A percentile compares a stretch with the other conserved stretches of the same genome.
These are phyloP conservation scores for Lineus longissimus DNA, from an alignment of 1,140 invertebrate species.

Conservation along the genomic window DNA sequence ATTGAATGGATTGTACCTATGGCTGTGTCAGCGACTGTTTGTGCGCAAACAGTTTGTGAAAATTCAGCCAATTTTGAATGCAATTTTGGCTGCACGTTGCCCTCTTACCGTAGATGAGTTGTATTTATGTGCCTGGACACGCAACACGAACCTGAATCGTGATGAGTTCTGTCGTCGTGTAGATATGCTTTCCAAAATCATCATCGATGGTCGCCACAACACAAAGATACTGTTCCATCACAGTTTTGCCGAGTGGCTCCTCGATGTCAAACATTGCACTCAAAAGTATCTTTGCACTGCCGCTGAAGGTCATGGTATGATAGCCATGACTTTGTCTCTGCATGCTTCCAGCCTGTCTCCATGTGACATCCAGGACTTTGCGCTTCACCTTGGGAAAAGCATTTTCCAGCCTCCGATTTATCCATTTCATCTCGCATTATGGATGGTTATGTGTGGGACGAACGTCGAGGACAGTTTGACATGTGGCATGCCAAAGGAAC, in stretches of 20 bases:
- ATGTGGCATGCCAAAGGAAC: conserved; percentile 43
- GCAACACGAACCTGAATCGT: conserved; percentile 70
- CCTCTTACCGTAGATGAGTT: conserved; percentile 76
- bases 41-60: conserved; percentile 66
- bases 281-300: conserved; percentile 87
- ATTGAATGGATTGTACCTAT: conserved; percentile 88
- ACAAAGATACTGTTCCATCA: conserved; percentile 72
- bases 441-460: conserved; percentile 42
- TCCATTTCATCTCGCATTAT: conserved; percentile 53
- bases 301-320: conserved; percentile 80
- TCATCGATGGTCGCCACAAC: conserved; percentile 54
- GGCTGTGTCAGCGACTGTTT: conserved; percentile 89
- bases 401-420: conserved; percentile 49
- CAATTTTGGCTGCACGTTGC: conserved; percentile 79
- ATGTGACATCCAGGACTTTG: conserved; percentile 59
- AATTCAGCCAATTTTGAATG: conserved; percentile 78
- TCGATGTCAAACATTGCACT: conserved; percentile 95
- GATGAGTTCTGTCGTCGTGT: conserved; percentile 83
- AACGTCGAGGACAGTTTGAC: conserved; percentile 41
- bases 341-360: conserved; percentile 58
- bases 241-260: conserved; percentile 89
- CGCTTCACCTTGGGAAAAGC: conserved; percentile 58
- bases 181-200: conserved; percentile 70
- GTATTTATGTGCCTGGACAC: conserved; percentile 74
- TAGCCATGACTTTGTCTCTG: conserved; percentile 78